Evolutionary conservation across 2,797 vertebrate species (phyloP), one percentile per base, ranked within the genome.

Genomic region (Poecilia gillii): DNA sequence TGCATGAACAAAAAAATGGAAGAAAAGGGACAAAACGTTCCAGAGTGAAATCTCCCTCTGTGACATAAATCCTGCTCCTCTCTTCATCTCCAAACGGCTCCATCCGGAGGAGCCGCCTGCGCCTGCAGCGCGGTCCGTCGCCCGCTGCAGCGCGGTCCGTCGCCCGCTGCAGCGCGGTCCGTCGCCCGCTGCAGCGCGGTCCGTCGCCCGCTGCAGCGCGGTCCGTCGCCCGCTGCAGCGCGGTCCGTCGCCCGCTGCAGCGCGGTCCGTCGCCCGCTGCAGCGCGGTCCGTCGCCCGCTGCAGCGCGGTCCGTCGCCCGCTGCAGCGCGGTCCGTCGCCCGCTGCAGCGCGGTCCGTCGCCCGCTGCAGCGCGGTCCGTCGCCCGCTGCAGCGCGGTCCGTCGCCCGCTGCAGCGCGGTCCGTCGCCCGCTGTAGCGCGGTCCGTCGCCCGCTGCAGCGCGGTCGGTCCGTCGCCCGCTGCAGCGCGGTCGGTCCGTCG

Each of bases 81-180:
- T 46, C 84, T 55, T 82, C 70, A 13, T 1, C 72, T 72, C 70
- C 79, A 64, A 31, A 73, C 68, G 72, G 57, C 81, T 76, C 68
- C 72, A n/a, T 59, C 11, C 6, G 43, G 73, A 72, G 66, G 68
- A 70, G 55, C 18, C 20, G 1, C 57, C 78, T 79, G 70, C 55
- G 71, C 57, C 73, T 73, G 83, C 74, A 89, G 20, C 73, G 66
- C 74, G 18, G 47, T 6, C 18, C 5, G 0, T 18, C 4, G 16
- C 13, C 3, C 2, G 33, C 33, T 33, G 33, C 33, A 33, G 33
- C 33, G 33, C 33, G 33, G 33, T 33, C 33, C 33, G 2, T 33
- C 33, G 33, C 33, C 33, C 2, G 33, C 33, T 33, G 33, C 33
- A 33, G 33, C 33, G 33, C 33, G 33, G 33, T 33, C 33, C 33